Evolutionary conservation across 2,797 vertebrate genomes (phyloP).

Genomic region (Hippoglossus hippoglossus): DNA sequence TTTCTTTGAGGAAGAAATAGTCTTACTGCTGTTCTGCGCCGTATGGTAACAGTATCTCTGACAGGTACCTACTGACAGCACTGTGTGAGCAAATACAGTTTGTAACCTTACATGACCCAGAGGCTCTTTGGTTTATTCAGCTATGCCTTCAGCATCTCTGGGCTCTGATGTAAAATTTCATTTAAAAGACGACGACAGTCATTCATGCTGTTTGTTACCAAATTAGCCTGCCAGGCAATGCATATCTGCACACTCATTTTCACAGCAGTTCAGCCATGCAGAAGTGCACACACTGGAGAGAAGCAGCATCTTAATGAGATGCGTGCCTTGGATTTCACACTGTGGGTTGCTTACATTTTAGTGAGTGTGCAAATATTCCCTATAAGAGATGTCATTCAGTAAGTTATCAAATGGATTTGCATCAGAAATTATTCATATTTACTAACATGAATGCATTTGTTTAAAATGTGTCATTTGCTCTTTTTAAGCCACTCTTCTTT

Average conservation of each 20-base stretch:
- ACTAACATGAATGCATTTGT: conserved; percentile 14
- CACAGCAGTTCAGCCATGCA: conserved; percentile 24
- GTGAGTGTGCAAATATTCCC: conserved; percentile 23
- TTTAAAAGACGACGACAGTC: neutral
- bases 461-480: conserved; percentile 30
- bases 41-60: neutral
- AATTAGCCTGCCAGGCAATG: conserved; percentile 20
- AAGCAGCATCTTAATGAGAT: conserved; percentile 66
- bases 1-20: conserved; percentile 5
- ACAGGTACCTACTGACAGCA: neutral
- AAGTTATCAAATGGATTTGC: conserved; percentile 40
- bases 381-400: conserved; percentile 32
- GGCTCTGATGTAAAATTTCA: conserved; percentile 1
- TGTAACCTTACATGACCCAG: neutral
- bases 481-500: conserved; percentile 17
- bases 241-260: conserved; percentile 25
- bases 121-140: neutral
- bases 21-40: conserved; percentile 18
- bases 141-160: conserved; percentile 30
- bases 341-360: conserved; percentile 27
- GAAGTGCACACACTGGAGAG: conserved; percentile 31
- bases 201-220: conserved; percentile 34
- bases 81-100: conserved; percentile 6
- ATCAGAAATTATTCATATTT: conserved; percentile 26
- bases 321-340: conserved; percentile 66